Conservation (phyloP, 1,140 invertebrate species). For the Zaprionus ornatus region DNA sequence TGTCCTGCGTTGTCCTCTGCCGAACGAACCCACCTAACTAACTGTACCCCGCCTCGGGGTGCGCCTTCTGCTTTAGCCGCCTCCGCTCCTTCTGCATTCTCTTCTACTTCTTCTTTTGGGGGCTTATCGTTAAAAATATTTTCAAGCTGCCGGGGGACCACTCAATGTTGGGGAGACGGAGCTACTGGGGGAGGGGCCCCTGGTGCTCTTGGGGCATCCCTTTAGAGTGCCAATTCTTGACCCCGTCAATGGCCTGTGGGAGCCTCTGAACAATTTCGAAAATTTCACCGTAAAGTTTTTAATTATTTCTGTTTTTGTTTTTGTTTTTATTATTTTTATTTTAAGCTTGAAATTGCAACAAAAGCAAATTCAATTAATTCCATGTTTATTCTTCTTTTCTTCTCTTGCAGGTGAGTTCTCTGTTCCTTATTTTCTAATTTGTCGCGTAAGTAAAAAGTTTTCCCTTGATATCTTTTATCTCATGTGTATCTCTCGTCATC, state of each 20-base stretch:
- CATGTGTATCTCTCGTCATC: background rate
- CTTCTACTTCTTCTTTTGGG: slow-evolving; percentile 20
- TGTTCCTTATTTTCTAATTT: background rate
- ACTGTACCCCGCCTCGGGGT: slow-evolving; percentile 22
- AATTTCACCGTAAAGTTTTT: slow-evolving; percentile 56
- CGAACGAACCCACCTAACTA: slow-evolving; percentile 9
- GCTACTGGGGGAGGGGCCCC: background rate
- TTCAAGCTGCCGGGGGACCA: slow-evolving; percentile 39
- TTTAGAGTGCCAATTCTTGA: slow-evolving; percentile 56
- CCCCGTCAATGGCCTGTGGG: slow-evolving; percentile 68
- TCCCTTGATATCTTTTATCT: background rate
- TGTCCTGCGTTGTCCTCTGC: slow-evolving; percentile 32
- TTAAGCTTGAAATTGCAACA: slow-evolving; percentile 25
- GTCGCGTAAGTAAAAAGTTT: slow-evolving; percentile 34
- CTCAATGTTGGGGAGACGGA: background rate
- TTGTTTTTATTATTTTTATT: slow-evolving; percentile 9
- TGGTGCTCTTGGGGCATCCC: slow-evolving; percentile 14
- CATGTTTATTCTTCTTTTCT: slow-evolving; percentile 22
- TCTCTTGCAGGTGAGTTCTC: slow-evolving; percentile 62
- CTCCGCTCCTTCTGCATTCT: slow-evolving; percentile 8
- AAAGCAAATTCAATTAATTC: slow-evolving; percentile 52
- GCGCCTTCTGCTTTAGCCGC: slow-evolving; percentile 19
- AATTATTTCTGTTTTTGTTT: slow-evolving; percentile 60
- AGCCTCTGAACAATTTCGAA: slow-evolving; percentile 65
- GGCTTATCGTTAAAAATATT: slow-evolving; percentile 67